Evolutionary conservation across 2,113 vertebrate species (phyloP), one percentile per base, ranked within the genome.

Genomic region (Callipepla squamata): DNA sequence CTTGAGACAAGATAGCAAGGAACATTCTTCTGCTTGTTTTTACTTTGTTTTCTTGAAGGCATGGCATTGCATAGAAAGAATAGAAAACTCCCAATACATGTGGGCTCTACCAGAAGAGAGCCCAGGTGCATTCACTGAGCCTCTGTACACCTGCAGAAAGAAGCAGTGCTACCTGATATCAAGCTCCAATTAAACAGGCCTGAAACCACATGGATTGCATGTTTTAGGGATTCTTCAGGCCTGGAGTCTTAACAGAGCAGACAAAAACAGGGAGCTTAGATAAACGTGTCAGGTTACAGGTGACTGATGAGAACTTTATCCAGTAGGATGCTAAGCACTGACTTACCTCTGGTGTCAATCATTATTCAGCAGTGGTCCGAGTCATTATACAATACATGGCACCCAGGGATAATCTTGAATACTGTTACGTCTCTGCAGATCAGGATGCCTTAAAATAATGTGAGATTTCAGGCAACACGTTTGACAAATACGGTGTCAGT

Each of bases 51-150:
- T 63, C 73, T 28, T 67, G 51, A 91, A 78, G 23, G 9, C 78
- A 8, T 16, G 13, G 22, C 34, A 50, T 9, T 1, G 0, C 36
- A 59, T 0, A 1, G 72, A 55, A 66, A 48, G 18, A 18, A 55
- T 11, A 13, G n/a, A 70, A 58, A 58, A 2, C 12, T 38, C 4
- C 1, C 10, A n/a, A 21, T 19, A 66, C 72, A 58, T 17, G 36
- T 55, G 36, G 67, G 36, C 9, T 4, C 30, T 74, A 36, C n/a
- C 23, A 82, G 45, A 82, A 25, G 23, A 63, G 22, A 86, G 4
- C 8, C 16, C 50, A 25, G 8, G 4, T 26, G 2, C 36, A 45
- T 69, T 75, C 45, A 66, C 28, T 32, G 12, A 15, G 13, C 47
- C 36, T 63, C 45, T 69, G 8, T 34, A 72, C 2, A 73, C 40